These are phyloP conservation scores for Epiblema foenella DNA, from an alignment of 2,888 invertebrate species.

Conservation along the genomic window DNA sequence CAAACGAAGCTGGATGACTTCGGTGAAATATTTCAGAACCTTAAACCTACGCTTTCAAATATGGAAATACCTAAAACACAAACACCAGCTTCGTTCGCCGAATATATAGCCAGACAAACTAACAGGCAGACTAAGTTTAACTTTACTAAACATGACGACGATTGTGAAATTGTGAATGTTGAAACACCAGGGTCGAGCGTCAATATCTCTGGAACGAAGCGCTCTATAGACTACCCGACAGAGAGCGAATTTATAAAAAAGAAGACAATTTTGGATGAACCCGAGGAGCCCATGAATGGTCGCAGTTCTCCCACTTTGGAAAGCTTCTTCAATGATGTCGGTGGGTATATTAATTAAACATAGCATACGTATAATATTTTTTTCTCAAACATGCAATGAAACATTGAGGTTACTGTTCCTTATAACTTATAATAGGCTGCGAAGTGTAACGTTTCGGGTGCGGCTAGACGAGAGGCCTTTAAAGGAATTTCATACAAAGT, in stretches of 20 bases:
- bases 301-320: constrained; percentile 50
- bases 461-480: too few relatives aligned
- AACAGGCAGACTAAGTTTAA: constrained; percentile 20
- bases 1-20: constrained; percentile 3
- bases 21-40: constrained; percentile 25
- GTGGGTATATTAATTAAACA: constrained; percentile 55
- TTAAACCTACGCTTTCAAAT: neutral
- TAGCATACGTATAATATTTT: too few relatives aligned
- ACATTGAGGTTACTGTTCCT: too few relatives aligned
- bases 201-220: constrained; percentile 50
- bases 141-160: constrained; percentile 15
- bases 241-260: constrained; percentile 51
- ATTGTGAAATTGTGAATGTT: constrained; percentile 19
- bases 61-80: neutral
- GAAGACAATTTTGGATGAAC: constrained; percentile 48
- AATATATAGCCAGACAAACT: constrained; percentile 14
- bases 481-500: too few relatives aligned
- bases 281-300: constrained; percentile 20
- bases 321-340: constrained; percentile 54
- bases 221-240: constrained; percentile 50
- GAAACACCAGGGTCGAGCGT: constrained; percentile 23
- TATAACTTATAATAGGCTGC: too few relatives aligned
- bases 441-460: too few relatives aligned
- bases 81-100: constrained; percentile 12
- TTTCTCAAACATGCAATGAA: too few relatives aligned